Evolutionary conservation across 2,797 vertebrate species (phyloP).

Genomic region (Coranthus polyacanthus): DNA sequence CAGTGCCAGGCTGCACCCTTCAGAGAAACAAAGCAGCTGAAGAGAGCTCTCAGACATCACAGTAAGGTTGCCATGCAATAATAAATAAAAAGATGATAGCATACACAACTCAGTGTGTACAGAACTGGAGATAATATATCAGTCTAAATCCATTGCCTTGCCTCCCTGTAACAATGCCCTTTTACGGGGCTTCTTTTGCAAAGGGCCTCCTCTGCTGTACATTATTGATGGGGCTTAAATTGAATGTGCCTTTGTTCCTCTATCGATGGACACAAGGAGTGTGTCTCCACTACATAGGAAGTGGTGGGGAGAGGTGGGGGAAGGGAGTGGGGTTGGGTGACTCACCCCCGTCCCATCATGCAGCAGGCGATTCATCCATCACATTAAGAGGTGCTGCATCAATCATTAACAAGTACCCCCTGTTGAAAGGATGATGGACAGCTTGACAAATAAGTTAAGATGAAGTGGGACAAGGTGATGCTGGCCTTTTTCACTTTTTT

Average conservation of each 20-base stretch:
- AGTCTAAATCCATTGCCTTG: conserved; percentile 47
- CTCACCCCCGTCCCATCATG: conserved; percentile 72
- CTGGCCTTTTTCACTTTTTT: conserved; percentile 62
- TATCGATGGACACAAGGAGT: conserved; percentile 70
- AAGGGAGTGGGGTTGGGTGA: conserved; percentile 47
- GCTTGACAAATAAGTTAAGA: conserved; percentile 82
- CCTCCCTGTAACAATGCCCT: conserved; percentile 41
- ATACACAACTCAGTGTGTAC: conserved; percentile 51
- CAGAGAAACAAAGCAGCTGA: conserved; percentile 56
- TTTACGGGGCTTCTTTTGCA: conserved; percentile 44
- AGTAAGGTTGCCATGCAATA: conserved; percentile 28
- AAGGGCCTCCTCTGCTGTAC: conserved; percentile 69
- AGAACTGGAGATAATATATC: conserved; percentile 58
- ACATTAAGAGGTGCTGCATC: conserved; percentile 83
- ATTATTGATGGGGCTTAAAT: conserved; percentile 85
- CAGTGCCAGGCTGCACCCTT: conserved; percentile 38
- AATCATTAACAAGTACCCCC: conserved; percentile 83
- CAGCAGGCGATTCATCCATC: conserved; percentile 78
- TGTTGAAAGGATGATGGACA: conserved; percentile 81
- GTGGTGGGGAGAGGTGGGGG: conserved; percentile 43
- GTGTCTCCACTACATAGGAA: conserved; percentile 56
- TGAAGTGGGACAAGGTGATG: conserved; percentile 77
- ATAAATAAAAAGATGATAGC: conserved; percentile 53
- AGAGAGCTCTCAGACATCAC: conserved; percentile 54
- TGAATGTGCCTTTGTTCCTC: conserved; percentile 80